These are phyloP conservation scores for Poliocrania exsul DNA, from an alignment of 2,797 vertebrate species.

Conservation along the genomic window DNA sequence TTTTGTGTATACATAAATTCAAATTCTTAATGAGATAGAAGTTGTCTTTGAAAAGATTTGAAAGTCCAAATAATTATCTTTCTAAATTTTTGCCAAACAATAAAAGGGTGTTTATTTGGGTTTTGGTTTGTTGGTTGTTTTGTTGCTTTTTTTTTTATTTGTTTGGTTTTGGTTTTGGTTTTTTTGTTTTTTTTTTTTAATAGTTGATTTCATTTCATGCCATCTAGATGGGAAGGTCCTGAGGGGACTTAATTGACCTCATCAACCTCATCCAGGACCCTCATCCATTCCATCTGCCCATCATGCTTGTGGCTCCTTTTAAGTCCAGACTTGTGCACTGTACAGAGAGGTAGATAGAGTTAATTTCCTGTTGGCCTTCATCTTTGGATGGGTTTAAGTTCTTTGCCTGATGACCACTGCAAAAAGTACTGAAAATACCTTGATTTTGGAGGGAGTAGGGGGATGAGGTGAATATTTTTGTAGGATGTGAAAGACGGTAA, in stretches of 20 bases:
- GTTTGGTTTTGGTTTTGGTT: too few species aligned
- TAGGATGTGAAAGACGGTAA: neutral
- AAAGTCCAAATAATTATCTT: neutral
- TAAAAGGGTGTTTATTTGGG: neutral
- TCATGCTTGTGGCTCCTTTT: neutral
- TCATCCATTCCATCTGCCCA: neutral
- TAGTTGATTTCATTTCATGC: neutral
- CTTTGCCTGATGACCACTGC: neutral
- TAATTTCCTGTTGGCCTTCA: neutral
- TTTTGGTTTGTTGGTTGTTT: too few species aligned
- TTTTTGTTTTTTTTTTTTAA: neutral
- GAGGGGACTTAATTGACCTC: neutral
- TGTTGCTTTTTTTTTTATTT: too few species aligned
- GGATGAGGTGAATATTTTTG: neutral
- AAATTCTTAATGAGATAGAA: neutral
- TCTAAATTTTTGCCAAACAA: neutral
- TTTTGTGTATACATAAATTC: neutral
- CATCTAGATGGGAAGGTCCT: neutral
- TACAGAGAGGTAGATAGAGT: neutral
- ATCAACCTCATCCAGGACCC: neutral
- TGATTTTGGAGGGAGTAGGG: accelerated
- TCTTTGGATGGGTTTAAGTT: neutral
- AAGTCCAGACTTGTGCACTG: neutral
- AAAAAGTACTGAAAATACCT: neutral
- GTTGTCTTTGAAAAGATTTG: neutral